Evolutionary conservation across 2,113 vertebrate genomes (phyloP).

Genomic region (Clarias macrocephalus): DNA sequence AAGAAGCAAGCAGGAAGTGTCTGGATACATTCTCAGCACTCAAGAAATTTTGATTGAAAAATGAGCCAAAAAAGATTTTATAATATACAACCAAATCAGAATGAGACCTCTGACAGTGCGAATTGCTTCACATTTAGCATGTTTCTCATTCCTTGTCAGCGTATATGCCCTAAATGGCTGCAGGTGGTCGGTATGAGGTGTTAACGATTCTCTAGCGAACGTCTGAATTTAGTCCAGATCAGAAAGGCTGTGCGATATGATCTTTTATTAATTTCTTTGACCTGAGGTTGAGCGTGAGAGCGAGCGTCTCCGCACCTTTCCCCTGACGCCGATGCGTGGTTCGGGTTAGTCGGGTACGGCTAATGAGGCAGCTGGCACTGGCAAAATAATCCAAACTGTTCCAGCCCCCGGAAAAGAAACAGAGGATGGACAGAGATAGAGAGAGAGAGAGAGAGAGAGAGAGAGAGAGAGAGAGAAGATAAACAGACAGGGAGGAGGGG

Average conservation of each 20-base stretch:
- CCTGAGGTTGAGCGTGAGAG: conserved; percentile 84
- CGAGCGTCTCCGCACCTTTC: conserved; percentile 75
- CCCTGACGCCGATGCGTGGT: conserved; percentile 81
- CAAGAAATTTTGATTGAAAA: conserved; percentile 9
- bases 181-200: conserved; percentile 76
- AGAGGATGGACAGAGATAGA: not conserved
- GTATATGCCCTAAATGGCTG: conserved; percentile 70
- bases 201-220: conserved; percentile 84
- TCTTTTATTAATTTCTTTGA: conserved; percentile 97
- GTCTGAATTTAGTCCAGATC: conserved; percentile 76
- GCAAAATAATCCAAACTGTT: conserved; percentile 53
- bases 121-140: not conserved
- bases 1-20: not conserved
- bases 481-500: conserved; percentile 21
- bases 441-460: not conserved
- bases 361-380: conserved; percentile 91
- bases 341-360: conserved; percentile 65
- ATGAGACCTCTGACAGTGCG: not conserved
- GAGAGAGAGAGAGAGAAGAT: not conserved
- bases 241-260: conserved; percentile 68
- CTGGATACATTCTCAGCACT: not conserved
- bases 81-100: not conserved
- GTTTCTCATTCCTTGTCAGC: conserved; percentile 55
- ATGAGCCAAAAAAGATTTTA: conserved; percentile 53
- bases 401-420: conserved; percentile 22